phyloP scores from a whole-genome alignment of 2,888 invertebrate genomes.

The Bugulina stolonifera region DNA sequence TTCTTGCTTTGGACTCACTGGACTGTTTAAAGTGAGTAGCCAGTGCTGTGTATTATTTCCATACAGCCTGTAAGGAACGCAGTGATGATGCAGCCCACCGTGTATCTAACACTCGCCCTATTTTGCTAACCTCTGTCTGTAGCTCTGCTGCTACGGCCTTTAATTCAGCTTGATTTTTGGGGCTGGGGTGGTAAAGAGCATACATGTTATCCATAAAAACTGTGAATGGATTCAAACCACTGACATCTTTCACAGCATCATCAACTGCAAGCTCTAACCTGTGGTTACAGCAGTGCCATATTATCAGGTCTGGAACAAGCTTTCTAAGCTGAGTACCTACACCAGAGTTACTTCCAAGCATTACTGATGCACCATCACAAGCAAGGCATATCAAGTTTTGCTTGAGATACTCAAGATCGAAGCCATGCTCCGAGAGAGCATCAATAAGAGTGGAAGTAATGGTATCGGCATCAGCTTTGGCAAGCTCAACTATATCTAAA shows the following conservation, averaged over 20 bases:
- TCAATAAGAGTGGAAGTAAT: too few relatives aligned
- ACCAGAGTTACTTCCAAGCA: background rate
- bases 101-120: background rate
- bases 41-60: background rate
- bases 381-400: background rate
- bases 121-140: background rate
- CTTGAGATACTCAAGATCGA: background rate
- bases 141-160: background rate
- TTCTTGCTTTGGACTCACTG: background rate
- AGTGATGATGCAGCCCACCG: background rate
- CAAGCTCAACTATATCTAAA: too few relatives aligned
- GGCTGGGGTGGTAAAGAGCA: background rate
- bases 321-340: background rate
- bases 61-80: background rate
- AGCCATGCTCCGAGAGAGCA: background rate
- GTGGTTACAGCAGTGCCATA: background rate
- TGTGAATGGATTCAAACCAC: background rate
- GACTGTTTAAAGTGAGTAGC: background rate
- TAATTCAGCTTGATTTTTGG: background rate
- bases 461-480: too few relatives aligned
- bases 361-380: background rate
- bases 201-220: background rate
- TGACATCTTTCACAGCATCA: background rate
- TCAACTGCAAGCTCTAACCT: background rate
- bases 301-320: background rate